Conservation (phyloP, 2,113 vertebrate species). For the Catagonus wagneri region DNA sequence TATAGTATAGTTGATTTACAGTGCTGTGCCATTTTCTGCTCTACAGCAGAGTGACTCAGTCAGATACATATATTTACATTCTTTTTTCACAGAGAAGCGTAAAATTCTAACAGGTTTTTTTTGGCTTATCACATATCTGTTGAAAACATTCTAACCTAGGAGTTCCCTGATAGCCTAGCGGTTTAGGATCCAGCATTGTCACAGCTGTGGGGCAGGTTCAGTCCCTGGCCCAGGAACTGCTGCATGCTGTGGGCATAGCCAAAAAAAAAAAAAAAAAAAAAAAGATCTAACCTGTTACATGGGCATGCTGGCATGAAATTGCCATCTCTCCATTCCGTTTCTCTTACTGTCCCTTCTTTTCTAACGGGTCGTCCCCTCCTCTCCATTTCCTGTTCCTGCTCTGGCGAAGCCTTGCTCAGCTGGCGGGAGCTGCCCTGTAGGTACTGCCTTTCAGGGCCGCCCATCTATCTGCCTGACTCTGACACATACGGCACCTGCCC, state of each 20-base stretch:
- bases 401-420: no score
- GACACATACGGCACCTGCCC: fast-evolving
- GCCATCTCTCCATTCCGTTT: background rate
- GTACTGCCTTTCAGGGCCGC: background rate
- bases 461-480: background rate
- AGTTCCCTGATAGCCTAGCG: no score
- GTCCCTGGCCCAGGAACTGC: no score
- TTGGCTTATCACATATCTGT: background rate
- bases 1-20: no score
- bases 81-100: background rate
- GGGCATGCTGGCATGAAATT: background rate
- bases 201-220: no score
- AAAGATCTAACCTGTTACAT: background rate
- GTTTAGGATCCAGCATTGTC: no score
- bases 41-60: no score
- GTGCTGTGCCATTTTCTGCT: no score
- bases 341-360: background rate
- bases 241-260: no score
- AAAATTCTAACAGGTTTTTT: background rate
- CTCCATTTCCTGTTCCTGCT: background rate
- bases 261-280: no score
- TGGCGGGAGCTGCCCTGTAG: background rate
- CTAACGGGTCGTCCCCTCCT: background rate
- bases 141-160: background rate
- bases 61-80: no score